These are phyloP conservation scores for Hystrix cristata DNA, from an alignment of 2,113 vertebrate species.

Conservation along the genomic window DNA sequence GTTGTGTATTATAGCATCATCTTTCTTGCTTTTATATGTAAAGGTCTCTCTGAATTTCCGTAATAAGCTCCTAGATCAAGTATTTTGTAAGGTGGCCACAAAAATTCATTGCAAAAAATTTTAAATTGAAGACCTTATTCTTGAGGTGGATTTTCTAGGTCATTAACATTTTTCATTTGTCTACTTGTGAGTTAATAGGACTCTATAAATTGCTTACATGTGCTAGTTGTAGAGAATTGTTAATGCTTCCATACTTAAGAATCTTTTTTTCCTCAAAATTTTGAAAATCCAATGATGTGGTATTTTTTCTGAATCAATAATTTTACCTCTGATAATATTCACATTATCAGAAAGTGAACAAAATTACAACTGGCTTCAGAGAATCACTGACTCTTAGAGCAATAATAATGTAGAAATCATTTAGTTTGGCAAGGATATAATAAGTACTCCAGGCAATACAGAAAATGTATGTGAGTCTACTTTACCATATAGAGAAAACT, in stretches of 20 bases:
- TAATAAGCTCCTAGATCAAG: slow-evolving; percentile 72
- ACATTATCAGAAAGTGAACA: neutral
- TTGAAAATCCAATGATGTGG: slow-evolving; percentile 25
- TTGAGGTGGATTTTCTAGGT: slow-evolving; percentile 46
- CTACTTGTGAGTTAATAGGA: slow-evolving; percentile 72
- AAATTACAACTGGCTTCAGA: slow-evolving; percentile 12
- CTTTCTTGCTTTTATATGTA: slow-evolving; percentile 75
- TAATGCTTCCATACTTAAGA: slow-evolving; percentile 24
- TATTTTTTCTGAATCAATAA: slow-evolving; percentile 38
- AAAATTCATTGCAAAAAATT: slow-evolving; percentile 79
- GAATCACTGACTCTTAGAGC: slow-evolving; percentile 37
- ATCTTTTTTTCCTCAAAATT: slow-evolving; percentile 38
- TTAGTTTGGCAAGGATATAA: neutral
- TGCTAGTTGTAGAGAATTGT: slow-evolving; percentile 50
- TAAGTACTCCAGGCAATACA: slow-evolving; percentile 38
- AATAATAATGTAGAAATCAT: neutral
- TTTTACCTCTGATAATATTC: slow-evolving; percentile 42
- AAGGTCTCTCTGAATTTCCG: slow-evolving; percentile 76
- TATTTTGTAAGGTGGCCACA: slow-evolving; percentile 72
- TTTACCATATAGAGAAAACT: neutral
- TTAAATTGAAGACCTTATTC: slow-evolving; percentile 78
- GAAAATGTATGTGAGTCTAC: neutral
- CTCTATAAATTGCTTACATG: slow-evolving; percentile 52
- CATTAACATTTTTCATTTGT: slow-evolving; percentile 66
- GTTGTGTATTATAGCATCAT: slow-evolving; percentile 71